Base-by-base conservation (phyloP, 2,797 vertebrate species). In the Arrhamphus sclerolepis region DNA sequence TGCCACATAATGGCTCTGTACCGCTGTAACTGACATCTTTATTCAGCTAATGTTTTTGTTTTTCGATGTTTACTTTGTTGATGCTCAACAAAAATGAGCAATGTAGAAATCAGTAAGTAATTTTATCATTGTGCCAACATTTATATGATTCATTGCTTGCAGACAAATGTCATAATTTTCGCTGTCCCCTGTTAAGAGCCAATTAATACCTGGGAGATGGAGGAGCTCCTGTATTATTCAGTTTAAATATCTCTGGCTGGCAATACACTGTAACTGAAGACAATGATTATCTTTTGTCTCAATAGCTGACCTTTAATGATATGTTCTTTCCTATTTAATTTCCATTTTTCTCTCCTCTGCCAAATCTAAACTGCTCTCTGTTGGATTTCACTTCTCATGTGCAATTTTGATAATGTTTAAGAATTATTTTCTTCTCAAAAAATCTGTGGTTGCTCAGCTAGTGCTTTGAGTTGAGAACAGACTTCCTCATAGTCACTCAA, bases 1-100 rank as follows among this genome's bases (percentile, higher is more conserved):
- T 66, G 64, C 72, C 79, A 84, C 81, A 85, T 87, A 88, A 88
- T 89, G 82, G 79, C 73, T 85, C 68, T 73, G 75, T 81, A 80
- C 75, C 77, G 68, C 83, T 85, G 66, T 82, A 84, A 85, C 81
- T 83, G 89, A 86, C 85, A 78, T 89, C 80, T 86, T 66, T 82
- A 82, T 89, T 86, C 72, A 72, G 70, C 77, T 82, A 85, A 88
- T 86, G 73, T 86, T 82, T 83, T 65, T 82, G 82, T 73, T 88
- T 83, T 78, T 65, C 66, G 73, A 44, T 53, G 62, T 69, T 84
- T 69, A 43, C 55, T 83, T 81, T 84, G 80, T 84, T 84, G 69
- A 78, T 83, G 70, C 77, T 78, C 54, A 72, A 78, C 47, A 74
- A 57, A 73, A 78, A 76, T 41, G 13, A 69, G 60, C 47, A 47